Conservation (phyloP, 2,113 vertebrate genomes). For the Callipepla californica region DNA sequence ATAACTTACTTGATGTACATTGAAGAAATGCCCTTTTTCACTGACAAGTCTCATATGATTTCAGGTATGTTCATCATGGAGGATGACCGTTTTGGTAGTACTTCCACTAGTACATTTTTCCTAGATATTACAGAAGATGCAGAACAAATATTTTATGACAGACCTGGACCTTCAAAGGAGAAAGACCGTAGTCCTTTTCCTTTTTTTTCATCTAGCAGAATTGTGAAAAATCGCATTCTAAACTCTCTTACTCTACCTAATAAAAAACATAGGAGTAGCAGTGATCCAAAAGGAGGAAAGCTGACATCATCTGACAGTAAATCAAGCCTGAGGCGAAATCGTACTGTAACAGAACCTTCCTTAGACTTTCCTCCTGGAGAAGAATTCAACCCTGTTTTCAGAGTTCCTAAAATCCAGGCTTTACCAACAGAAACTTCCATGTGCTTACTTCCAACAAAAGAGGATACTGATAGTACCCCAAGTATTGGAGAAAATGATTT, state of each 20-base stretch:
- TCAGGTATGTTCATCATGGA: conserved; percentile 96
- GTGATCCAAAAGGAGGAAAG: conserved; percentile 90
- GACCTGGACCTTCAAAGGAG: conserved; percentile 91
- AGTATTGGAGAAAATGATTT: conserved; percentile 84
- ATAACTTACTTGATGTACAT: neutral
- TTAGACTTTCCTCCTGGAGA: conserved; percentile 84
- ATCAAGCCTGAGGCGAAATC: conserved; percentile 83
- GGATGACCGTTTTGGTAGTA: conserved; percentile 89
- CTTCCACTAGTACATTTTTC: conserved; percentile 80
- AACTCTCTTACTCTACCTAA: conserved; percentile 93
- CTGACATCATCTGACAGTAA: conserved; percentile 84
- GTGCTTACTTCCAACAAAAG: conserved; percentile 5
- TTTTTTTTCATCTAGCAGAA: conserved; percentile 91
- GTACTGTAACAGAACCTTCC: conserved; percentile 93
- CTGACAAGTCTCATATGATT: conserved; percentile 21
- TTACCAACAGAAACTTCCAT: conserved; percentile 90
- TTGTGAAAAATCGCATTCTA: conserved; percentile 92
- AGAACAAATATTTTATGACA: conserved; percentile 85
- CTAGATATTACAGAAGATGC: conserved; percentile 89
- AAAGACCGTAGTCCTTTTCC: conserved; percentile 92
- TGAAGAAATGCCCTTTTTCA: neutral
- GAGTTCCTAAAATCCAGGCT: conserved; percentile 88
- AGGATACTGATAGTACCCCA: conserved; percentile 85
- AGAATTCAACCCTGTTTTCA: conserved; percentile 85
- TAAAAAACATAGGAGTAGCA: conserved; percentile 95